Evolutionary conservation across 2,113 vertebrate species (phyloP).

Genomic region (Meleagris gallopavo): DNA sequence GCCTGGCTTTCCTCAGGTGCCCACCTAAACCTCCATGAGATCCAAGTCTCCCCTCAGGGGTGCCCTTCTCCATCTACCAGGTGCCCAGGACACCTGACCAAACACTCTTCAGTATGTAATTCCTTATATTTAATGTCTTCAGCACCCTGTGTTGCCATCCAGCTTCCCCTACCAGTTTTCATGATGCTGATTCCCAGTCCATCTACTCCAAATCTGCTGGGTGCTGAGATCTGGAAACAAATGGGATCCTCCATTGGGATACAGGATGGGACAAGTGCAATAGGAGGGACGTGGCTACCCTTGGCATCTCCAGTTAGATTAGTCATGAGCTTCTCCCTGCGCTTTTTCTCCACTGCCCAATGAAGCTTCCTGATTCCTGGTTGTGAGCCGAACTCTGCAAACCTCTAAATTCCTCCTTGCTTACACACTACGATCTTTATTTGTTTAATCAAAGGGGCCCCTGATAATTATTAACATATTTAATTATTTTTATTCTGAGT

Average conservation of each 20-base stretch:
- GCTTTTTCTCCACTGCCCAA: rapidly evolving
- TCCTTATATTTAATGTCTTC: rapidly evolving
- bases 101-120: not conserved
- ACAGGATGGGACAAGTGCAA: not conserved
- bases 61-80: not conserved
- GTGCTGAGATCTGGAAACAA: not conserved
- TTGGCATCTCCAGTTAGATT: not conserved
- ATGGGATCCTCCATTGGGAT: not conserved
- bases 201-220: not conserved
- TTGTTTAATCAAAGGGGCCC: constrained; percentile 59
- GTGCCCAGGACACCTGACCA: not conserved
- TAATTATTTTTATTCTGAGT: constrained; percentile 68
- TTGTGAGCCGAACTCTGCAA: not conserved
- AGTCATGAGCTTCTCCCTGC: not conserved
- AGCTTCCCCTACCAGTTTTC: not conserved
- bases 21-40: not conserved
- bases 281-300: not conserved
- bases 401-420: constrained; percentile 33
- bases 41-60: not conserved
- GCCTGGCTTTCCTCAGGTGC: not conserved
- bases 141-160: not conserved
- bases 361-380: not conserved
- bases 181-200: not conserved
- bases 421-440: constrained; percentile 33
- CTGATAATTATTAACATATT: constrained; percentile 72